Conservation (phyloP, 2,888 invertebrate species). For the Nephrotoma flavescens region DNA sequence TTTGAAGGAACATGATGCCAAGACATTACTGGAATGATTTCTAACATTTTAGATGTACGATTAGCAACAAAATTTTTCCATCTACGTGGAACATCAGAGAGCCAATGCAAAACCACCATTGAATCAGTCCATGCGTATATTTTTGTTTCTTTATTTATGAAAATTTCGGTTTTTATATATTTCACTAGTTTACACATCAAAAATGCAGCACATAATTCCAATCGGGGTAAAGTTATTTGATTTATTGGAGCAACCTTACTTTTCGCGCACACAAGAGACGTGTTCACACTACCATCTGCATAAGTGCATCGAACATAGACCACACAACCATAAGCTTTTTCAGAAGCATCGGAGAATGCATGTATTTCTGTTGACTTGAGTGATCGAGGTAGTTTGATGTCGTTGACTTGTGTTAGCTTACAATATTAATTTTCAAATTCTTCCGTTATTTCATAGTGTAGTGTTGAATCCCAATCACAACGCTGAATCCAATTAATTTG, state of each 20-base stretch:
- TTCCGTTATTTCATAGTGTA: too few species aligned
- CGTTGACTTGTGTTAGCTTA: too few species aligned
- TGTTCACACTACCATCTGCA: background rate
- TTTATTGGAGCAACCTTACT: constrained; percentile 4
- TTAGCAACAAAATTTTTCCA: background rate
- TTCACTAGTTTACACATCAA: background rate
- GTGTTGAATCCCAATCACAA: background rate
- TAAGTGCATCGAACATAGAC: background rate
- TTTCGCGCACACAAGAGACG: background rate
- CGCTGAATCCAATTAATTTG: background rate
- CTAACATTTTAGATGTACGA: background rate
- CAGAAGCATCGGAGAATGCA: background rate
- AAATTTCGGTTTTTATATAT: too few species aligned
- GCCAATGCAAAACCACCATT: background rate
- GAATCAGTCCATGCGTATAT: background rate
- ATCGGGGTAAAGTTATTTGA: background rate
- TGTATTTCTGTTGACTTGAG: background rate
- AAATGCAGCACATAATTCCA: constrained; percentile 2
- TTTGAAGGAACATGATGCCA: background rate
- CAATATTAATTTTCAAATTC: too few species aligned
- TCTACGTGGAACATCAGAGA: background rate
- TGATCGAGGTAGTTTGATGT: too few species aligned
- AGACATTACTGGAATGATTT: background rate
- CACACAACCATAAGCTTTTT: background rate
- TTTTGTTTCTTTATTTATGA: background rate